Evolutionary conservation across 2,113 vertebrate species (phyloP).

Genomic region (Spilogale gracilis): DNA sequence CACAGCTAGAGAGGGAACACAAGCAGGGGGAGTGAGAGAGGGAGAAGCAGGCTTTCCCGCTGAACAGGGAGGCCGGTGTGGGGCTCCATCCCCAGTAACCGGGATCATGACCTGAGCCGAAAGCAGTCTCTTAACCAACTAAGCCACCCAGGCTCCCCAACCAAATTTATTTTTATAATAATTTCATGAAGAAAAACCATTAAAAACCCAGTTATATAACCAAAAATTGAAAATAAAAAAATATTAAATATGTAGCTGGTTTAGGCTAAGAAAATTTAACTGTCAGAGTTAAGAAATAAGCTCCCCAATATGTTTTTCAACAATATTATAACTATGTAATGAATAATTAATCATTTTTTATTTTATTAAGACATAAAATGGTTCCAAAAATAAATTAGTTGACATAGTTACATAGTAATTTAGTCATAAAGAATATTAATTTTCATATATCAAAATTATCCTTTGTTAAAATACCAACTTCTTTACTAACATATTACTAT

Average conservation of each 20-base stretch:
- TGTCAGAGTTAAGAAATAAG: background rate
- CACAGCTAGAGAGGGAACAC: too few relatives aligned
- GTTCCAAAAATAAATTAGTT: background rate
- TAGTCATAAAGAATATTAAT: background rate
- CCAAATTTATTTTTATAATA: conserved; percentile 20
- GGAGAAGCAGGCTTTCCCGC: too few relatives aligned
- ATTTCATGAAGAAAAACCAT: background rate
- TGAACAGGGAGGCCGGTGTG: too few relatives aligned
- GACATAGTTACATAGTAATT: background rate
- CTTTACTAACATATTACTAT: background rate
- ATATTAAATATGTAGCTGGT: background rate
- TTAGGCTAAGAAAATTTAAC: background rate
- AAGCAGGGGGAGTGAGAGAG: too few relatives aligned
- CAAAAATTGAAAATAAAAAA: background rate
- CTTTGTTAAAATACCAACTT: background rate
- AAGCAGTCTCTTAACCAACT: too few relatives aligned
- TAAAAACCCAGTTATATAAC: background rate
- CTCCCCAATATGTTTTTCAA: background rate
- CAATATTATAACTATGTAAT: background rate
- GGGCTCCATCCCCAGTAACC: too few relatives aligned
- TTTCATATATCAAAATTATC: background rate
- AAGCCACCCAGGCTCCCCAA: too few relatives aligned
- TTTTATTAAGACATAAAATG: background rate
- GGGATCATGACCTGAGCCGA: too few relatives aligned
- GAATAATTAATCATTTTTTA: background rate